Base-by-base conservation (phyloP, 2,113 vertebrate genomes). In the Suncus etruscus region DNA sequence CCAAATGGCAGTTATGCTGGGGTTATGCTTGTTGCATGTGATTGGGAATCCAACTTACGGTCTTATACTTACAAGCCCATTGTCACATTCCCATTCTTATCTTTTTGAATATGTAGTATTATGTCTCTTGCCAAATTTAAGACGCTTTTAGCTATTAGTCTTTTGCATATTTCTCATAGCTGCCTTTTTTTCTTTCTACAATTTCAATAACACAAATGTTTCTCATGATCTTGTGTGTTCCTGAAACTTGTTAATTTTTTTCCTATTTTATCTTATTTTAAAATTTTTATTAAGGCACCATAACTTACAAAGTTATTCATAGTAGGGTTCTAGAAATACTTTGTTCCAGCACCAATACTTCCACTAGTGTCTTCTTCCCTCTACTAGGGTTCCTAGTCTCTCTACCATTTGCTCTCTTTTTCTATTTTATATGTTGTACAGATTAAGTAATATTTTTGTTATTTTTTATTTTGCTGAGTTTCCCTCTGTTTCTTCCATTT, bases 91-190 rank as follows among this genome's bases (percentile, higher is more conserved):
- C 58, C 16, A 1, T 61, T 22, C 32, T 92, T 50, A 79, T 3
- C 74, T 87, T 81, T 39, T 83, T 45, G 39, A 61, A 79, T 45
- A 6, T 58, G 6, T 58, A 87, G 50, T n/a, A 76, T 86, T 87
- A 3, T 66, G 18, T 66, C 16, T 76, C 80, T 88, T 77, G 45
- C 14, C 20, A 81, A 83, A 78, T 73, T 31, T 74, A 75, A 58
- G 48, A 88, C 32, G 1, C n/a, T 94, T 92, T 81, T 27, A 82
- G 39, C 16, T 75, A 32, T 92, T 54, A 54, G 10, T 91, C 86
- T 6, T 84, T 75, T 77, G n/a, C 77, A 32, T 88, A 10, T 78
- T 73, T 77, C 83, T 80, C 22, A 47, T 31, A 45, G 7, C 20
- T 78, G 11, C 6, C 39, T n/a, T 32, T 24, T 83, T 31, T 75